phyloP scores from a whole-genome alignment of 2,888 invertebrate genomes.

The Hymenopus coronatus region DNA sequence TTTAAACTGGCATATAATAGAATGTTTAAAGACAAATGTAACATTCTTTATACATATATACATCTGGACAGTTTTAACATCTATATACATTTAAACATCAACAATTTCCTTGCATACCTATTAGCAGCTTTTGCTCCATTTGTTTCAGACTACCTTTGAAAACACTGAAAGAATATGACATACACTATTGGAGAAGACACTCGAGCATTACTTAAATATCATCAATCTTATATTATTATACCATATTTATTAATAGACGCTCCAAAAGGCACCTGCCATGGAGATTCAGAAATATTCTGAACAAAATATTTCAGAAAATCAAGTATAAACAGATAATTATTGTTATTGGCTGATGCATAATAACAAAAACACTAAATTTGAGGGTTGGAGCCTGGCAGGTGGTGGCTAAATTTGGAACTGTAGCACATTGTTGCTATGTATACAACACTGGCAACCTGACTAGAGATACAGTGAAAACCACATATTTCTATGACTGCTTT shows the following conservation, averaged over 20 bases:
- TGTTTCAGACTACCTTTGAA: background rate
- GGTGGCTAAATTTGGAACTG: no score
- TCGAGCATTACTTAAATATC: background rate
- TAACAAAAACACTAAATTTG: no score
- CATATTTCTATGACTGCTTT: no score
- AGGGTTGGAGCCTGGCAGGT: no score
- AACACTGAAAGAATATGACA: background rate
- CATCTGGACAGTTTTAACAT: background rate
- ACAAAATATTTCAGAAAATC: background rate
- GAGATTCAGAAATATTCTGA: background rate
- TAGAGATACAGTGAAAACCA: no score
- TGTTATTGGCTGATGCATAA: no score
- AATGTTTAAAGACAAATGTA: background rate
- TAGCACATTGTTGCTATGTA: no score
- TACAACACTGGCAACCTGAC: no score
- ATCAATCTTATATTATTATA: background rate
- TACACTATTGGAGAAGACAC: background rate
- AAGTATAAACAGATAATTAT: background rate
- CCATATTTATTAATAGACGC: background rate
- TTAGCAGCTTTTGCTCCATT: no score
- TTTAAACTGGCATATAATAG: background rate
- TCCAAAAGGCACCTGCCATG: background rate
- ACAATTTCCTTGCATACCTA: background rate
- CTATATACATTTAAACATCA: background rate
- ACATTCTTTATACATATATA: background rate